Conservation (phyloP, 2,797 vertebrate genomes). For the Pipistrellus pygmaeus region DNA sequence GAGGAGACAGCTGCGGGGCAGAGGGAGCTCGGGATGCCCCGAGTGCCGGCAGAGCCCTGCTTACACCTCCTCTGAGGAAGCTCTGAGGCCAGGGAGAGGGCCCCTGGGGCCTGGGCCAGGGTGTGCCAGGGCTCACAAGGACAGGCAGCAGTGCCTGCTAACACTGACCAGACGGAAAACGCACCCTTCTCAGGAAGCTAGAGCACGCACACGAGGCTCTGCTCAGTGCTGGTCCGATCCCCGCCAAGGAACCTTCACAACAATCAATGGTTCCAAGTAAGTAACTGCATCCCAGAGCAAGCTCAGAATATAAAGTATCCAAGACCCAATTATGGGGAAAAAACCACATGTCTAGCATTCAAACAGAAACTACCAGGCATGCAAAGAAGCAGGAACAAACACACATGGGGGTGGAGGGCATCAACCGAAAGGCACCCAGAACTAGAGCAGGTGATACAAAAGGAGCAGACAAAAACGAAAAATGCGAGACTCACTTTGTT, state of each 20-base stretch:
- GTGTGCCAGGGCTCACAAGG: not conserved
- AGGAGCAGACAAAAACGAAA: not conserved
- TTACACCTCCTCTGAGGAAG: not conserved
- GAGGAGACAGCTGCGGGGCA: not conserved
- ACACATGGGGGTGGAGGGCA: rapidly evolving
- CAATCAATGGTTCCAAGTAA: not conserved
- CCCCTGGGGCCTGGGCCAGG: not conserved
- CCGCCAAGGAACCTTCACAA: not conserved
- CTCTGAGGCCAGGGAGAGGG: not conserved
- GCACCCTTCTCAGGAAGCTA: not conserved
- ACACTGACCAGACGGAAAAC: not conserved
- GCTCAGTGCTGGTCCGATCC: not conserved
- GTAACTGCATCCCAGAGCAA: not conserved
- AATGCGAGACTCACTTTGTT: not conserved
- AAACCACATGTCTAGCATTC: not conserved
- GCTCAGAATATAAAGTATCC: not conserved
- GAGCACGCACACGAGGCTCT: not conserved
- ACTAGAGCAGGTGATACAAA: not conserved
- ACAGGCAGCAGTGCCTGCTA: too few species aligned
- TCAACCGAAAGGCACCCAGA: not conserved
- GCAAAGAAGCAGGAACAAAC: not conserved
- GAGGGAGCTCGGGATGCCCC: too few species aligned
- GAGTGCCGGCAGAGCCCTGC: not conserved
- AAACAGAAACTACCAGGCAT: not conserved
- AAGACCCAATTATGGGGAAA: not conserved